A percentile compares a stretch with the other conserved stretches of the same genome.
Evolutionary conservation across 2,113 vertebrate species (phyloP).

Genomic region (Callorhinus ursinus): DNA sequence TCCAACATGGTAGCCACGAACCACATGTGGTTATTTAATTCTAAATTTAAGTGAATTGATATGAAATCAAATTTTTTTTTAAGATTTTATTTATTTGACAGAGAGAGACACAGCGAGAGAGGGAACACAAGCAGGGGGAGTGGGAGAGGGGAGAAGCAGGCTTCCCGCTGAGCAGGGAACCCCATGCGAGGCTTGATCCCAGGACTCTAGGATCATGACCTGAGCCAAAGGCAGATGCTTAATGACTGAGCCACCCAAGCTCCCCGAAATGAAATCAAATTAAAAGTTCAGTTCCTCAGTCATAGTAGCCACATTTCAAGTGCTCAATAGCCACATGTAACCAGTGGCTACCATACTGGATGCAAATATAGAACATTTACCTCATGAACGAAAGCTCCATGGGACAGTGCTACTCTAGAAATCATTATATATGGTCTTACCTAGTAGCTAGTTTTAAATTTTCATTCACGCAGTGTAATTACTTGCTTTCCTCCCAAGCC

Average conservation of each 20-base stretch:
- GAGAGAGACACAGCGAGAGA: no score
- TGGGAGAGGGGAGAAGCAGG: no score
- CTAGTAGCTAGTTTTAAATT: neutral
- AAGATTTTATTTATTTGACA: no score
- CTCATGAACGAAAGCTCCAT: neutral
- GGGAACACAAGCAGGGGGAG: no score
- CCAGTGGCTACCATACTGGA: neutral
- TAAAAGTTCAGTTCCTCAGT: conserved; percentile 11
- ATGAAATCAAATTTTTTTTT: neutral
- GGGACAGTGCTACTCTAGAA: neutral
- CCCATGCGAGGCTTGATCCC: no score
- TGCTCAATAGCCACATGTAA: neutral
- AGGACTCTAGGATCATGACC: no score
- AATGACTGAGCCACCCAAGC: no score
- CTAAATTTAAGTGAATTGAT: conserved; percentile 1
- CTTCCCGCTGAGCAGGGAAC: no score
- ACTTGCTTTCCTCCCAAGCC: neutral
- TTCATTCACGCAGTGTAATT: neutral
- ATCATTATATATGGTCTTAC: neutral
- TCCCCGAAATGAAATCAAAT: neutral
- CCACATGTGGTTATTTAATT: neutral
- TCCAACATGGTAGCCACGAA: neutral
- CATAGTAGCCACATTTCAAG: neutral
- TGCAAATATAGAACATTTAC: neutral
- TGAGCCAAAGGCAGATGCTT: no score